A percentile compares a stretch with the other conserved stretches of the same genome.
These are phyloP conservation scores for Poecilia velifera DNA, from an alignment of 2,797 vertebrate species.

Conservation along the genomic window DNA sequence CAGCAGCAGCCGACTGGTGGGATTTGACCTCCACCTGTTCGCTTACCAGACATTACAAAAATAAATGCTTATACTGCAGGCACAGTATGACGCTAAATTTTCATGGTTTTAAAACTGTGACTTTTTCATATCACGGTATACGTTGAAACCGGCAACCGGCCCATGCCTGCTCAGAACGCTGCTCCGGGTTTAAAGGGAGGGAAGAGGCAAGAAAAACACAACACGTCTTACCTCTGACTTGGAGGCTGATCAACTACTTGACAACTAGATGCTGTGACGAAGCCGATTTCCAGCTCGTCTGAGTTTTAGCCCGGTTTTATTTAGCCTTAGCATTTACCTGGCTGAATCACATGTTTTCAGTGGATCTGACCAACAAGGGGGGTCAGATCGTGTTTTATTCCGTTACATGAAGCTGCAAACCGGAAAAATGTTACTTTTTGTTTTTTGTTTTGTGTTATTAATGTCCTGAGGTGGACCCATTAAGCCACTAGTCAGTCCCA, in stretches of 20 bases:
- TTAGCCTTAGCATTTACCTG: slow-evolving; percentile 47
- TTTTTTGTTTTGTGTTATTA: slow-evolving; percentile 4
- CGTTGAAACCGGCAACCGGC: too few relatives aligned
- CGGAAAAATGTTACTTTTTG: slow-evolving; percentile 37
- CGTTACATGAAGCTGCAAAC: slow-evolving; percentile 15
- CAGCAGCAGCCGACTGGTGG: too few relatives aligned
- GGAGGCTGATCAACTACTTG: slow-evolving; percentile 59
- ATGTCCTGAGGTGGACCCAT: not conserved
- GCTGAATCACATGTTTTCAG: slow-evolving; percentile 36
- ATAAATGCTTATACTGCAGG: too few relatives aligned
- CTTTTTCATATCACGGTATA: too few relatives aligned
- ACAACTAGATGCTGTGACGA: slow-evolving; percentile 52
- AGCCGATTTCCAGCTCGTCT: slow-evolving; percentile 28
- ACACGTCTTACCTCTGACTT: slow-evolving; percentile 67
- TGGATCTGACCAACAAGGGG: slow-evolving; percentile 46
- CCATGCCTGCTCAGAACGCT: slow-evolving; percentile 4
- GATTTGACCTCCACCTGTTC: too few relatives aligned
- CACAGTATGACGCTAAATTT: too few relatives aligned
- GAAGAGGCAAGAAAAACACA: slow-evolving; percentile 43
- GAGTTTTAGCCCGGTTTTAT: slow-evolving; percentile 35
- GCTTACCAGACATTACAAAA: too few relatives aligned
- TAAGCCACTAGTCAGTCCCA: not conserved
- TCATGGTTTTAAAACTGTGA: too few relatives aligned
- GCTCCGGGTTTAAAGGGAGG: slow-evolving; percentile 36
- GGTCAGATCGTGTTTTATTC: slow-evolving; percentile 11